A percentile compares a stretch with the other conserved stretches of the same genome.
Conservation (phyloP, 2,797 vertebrate genomes). For the Rousettus madagascariensis region DNA sequence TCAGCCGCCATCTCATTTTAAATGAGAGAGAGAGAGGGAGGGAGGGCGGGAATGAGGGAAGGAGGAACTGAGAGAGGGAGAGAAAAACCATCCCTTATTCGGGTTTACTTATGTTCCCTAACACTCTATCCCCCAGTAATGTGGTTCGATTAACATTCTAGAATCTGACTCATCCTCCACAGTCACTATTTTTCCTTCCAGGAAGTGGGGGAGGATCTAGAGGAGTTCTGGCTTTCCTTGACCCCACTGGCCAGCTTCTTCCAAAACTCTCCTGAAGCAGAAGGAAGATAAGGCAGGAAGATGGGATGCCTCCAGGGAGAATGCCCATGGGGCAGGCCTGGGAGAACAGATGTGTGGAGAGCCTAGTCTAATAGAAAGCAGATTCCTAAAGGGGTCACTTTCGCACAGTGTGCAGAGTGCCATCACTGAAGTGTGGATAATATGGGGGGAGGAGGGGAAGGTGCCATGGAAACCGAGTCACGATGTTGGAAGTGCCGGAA, state of each 20-base stretch:
- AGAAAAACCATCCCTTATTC: not conserved
- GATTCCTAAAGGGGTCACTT: not conserved
- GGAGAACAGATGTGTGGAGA: not conserved
- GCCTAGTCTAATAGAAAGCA: not conserved
- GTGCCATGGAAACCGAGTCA: not conserved
- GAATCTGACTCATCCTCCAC: not conserved
- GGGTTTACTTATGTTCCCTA: not conserved
- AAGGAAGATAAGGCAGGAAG: not conserved
- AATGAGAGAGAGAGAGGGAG: not conserved
- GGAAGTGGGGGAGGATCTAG: not conserved
- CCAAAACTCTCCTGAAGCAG: not conserved
- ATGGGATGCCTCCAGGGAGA: not conserved
- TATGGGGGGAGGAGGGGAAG: not conserved
- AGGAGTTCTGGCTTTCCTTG: not conserved
- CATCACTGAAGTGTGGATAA: fast-evolving
- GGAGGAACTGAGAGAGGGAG: not conserved
- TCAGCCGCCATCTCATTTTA: not conserved
- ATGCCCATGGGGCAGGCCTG: not conserved
- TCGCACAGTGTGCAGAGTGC: too few species aligned
- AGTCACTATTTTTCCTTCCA: not conserved
- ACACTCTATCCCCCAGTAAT: not conserved
- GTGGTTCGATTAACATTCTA: not conserved
- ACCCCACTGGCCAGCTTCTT: not conserved
- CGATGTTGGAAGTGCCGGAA: not conserved
- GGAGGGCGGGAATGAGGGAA: not conserved